Base-by-base conservation (phyloP, 2,113 vertebrate species). In the Cochlearius cochlearius region DNA sequence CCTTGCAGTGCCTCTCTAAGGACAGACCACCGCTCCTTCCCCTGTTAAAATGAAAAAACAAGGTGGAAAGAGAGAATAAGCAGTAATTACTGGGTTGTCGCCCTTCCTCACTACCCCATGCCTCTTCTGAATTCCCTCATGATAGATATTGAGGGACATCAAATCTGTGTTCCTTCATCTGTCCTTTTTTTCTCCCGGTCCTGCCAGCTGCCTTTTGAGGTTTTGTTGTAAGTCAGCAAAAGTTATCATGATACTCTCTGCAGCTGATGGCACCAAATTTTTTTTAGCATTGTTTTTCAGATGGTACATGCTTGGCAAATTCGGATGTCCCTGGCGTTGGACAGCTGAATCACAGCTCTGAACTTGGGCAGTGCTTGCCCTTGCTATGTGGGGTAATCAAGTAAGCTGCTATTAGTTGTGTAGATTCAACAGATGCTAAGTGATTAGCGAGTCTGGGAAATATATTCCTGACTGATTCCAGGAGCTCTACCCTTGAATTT, bases 401-500 rank as follows among this genome's bases (percentile, higher is more conserved):
- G 58, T 71, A 50, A 85, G 52, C 29, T 6, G 36, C 55, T 56
- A 12, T 92, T 82, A 94, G 64, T 90, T 84, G 55, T 86, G 81
- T 55, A 55, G 72, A 36, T 92, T 60, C 58, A 81, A 15, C 93
- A 88, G 82, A 43, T 92, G 74, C 52, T 55, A 92, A 73, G 55
- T 60, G 81, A 8, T 93, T 56, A 74, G 11, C 15, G 23, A 85
- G 69, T 45, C 96, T 97, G 93, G 83, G 52, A 73, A 82, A 36
- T 30, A 34, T 14, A 76, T 68, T 76, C 74, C 36, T 80, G 62
- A 39, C 43, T 68, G 71, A 59, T 80, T 93, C 43, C 50, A 76
- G 45, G 41, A 91, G 56, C 69, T 79, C 34, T 93, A 7, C 55
- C 43, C 78, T 97, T 75, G 84, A 90, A 91, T 94, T 96, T 62